Conservation (phyloP, 2,113 vertebrate genomes). For the Synchiropus splendidus region DNA sequence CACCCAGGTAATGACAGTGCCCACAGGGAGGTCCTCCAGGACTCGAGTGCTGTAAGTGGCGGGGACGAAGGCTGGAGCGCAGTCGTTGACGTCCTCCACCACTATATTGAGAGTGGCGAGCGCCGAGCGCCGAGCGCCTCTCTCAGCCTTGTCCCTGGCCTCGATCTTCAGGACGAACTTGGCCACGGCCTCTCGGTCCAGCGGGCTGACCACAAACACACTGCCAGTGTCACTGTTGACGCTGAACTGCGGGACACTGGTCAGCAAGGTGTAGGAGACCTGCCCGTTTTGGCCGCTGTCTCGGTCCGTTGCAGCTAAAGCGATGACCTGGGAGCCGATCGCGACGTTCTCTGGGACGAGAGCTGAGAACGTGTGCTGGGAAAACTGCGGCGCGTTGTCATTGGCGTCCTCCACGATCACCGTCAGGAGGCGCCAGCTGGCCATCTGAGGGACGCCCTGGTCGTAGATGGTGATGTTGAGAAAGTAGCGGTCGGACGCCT, state of each 20-base stretch:
- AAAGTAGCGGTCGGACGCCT: constrained; percentile 79
- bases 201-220: constrained; percentile 76
- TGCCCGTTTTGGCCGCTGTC: constrained; percentile 82
- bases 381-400: constrained; percentile 84
- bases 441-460: constrained; percentile 80
- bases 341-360: constrained; percentile 78
- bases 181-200: constrained; percentile 82
- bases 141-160: constrained; percentile 82
- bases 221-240: constrained; percentile 82
- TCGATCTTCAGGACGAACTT: constrained; percentile 83
- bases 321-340: constrained; percentile 79
- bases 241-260: constrained; percentile 76
- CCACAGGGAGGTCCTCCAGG: constrained; percentile 83
- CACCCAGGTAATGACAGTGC: constrained; percentile 87
- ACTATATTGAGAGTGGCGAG: constrained; percentile 78
- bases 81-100: constrained; percentile 90
- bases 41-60: constrained; percentile 78
- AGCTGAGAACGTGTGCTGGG: constrained; percentile 75
- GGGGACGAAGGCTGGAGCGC: constrained; percentile 84
- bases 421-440: constrained; percentile 81
- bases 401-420: constrained; percentile 88
- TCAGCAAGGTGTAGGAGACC: constrained; percentile 79
- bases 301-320: constrained; percentile 81
- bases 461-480: constrained; percentile 96
- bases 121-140: constrained; percentile 75